Evolutionary conservation across 1,140 invertebrate genomes (phyloP).

Genomic region (Plectrocnemia conspersa): DNA sequence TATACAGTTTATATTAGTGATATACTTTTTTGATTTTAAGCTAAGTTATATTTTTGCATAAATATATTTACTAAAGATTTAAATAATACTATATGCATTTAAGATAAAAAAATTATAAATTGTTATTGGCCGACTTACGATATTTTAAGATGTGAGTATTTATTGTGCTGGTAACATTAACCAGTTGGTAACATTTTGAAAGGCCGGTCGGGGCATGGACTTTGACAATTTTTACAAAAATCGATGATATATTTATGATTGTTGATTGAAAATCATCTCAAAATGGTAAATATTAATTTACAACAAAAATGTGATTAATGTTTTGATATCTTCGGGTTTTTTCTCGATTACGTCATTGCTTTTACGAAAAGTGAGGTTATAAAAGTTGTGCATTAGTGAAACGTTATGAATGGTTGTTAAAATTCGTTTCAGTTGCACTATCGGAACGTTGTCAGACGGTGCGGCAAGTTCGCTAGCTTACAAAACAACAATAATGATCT

Average conservation of each 20-base stretch:
- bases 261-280: neutral
- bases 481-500: slow-evolving; percentile 14
- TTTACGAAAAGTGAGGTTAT: too few species aligned
- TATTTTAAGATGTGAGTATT: slow-evolving; percentile 3
- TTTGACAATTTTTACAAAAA: slow-evolving; percentile 20
- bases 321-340: neutral
- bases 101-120: neutral
- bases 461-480: slow-evolving; percentile 24
- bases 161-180: slow-evolving; percentile 11
- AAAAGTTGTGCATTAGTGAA: slow-evolving; percentile 2
- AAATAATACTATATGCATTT: too few species aligned
- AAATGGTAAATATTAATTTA: slow-evolving; percentile 11
- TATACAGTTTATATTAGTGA: too few species aligned
- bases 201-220: slow-evolving; percentile 22
- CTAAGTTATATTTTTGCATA: too few species aligned
- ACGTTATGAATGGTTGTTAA: neutral
- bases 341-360: slow-evolving; percentile 15
- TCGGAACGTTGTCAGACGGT: slow-evolving; percentile 24
- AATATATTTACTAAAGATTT: too few species aligned
- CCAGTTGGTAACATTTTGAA: neutral
- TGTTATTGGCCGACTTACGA: neutral
- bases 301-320: neutral
- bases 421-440: slow-evolving; percentile 28
- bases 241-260: slow-evolving; percentile 11
- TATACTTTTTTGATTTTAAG: too few species aligned